phyloP scores from a whole-genome alignment of 2,888 invertebrate species.

The Agrenia bidenticulata region DNA sequence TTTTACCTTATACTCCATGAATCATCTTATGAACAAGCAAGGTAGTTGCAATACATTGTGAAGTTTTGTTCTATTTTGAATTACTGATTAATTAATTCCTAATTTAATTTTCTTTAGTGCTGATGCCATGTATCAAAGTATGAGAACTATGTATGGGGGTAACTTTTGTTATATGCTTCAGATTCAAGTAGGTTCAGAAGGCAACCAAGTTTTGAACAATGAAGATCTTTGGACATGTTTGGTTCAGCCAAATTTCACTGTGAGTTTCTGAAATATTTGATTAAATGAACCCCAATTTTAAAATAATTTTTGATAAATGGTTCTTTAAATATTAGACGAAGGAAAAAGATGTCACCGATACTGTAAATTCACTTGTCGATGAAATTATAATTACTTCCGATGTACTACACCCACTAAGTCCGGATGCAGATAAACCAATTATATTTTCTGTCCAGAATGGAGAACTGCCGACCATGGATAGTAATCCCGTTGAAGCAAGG shows the following conservation, averaged over 20 bases:
- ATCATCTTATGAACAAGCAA: constrained; percentile 61
- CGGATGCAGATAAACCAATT: constrained; percentile 32
- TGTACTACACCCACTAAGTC: constrained; percentile 50
- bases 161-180: constrained; percentile 84
- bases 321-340: not conserved
- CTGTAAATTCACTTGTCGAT: constrained; percentile 12
- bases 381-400: constrained; percentile 30
- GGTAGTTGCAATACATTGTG: constrained; percentile 14
- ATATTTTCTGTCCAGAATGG: not conserved
- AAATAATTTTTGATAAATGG: not conserved
- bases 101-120: constrained; percentile 64
- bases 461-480: not conserved
- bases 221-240: no score
- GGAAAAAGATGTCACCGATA: not conserved
- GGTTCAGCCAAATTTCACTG: no score
- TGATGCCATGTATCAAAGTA: constrained; percentile 75
- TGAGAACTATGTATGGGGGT: constrained; percentile 84
- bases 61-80: no score
- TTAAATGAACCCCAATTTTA: not conserved
- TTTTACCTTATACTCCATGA: constrained; percentile 90
- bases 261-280: no score
- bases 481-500: not conserved
- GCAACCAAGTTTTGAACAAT: not conserved
- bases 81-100: constrained; percentile 39
- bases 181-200: constrained; percentile 58